Evolutionary conservation across 2,797 vertebrate species (phyloP), one percentile per base, ranked within the genome.

Genomic region (Cuculus canorus): DNA sequence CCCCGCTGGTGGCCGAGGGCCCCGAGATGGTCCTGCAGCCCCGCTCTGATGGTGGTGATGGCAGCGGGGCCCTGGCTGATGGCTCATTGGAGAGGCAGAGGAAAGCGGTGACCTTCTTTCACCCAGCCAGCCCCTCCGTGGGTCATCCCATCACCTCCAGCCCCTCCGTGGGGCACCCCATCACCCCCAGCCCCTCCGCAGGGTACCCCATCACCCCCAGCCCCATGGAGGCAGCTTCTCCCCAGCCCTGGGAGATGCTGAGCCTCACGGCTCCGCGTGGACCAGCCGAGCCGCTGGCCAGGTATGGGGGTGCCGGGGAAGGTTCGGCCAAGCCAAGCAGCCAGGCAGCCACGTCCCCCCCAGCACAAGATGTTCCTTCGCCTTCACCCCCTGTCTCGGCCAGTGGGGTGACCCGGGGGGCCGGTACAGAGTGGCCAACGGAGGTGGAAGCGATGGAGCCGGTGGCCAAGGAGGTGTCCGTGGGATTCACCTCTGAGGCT

Each of bases 71-170:
- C 5, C 4, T 4, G 1, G 79, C 79, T 0, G n/a, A 63, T 1
- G 52, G 77, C 33, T 90, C 92, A 0, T 75, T 84, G 63, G 97
- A 97, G 88, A 73, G 91, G 59, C 91, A 95, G 66, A 90, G 93
- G 82, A 96, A 96, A 86, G 93, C 84, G 0, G 60, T 86, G 54
- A 52, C 82, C 22, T 83, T 93, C 22, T 73, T 60, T 4, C 54
- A 88, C 24, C 63, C 24, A 0, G 10, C 10, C 0, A 5, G 3
- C 9, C 61, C 87, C 72, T 25, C 86, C 3, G 0, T 14, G 57
- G 89, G 59, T 6, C n/a, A 5, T 9, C 47, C 41, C 0, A 3
- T 3, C 41, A 21, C 28, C 56, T 33, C 60, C 8, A 3, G 57
- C 33, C 60, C n/a, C 83, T 23, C 86, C 3, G 1, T 13, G 53